Base-by-base conservation (phyloP, 2,888 invertebrate genomes). In the Noctua fimbriata region DNA sequence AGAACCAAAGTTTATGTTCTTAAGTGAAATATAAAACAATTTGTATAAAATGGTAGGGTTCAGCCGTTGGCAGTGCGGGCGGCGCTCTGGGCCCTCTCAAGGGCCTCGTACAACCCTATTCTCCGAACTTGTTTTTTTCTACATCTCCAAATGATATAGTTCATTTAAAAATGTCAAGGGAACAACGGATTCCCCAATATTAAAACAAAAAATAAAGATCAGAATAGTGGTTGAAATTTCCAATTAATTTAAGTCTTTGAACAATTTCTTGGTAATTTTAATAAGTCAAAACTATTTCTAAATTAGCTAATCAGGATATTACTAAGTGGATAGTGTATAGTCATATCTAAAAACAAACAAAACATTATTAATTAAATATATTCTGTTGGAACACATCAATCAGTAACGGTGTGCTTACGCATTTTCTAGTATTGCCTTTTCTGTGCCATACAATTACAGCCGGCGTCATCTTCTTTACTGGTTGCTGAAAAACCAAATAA, bases 21-120 rank as follows among this genome's bases (percentile, higher is more conserved):
- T 89, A 90, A 90, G 92, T 88, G 88, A 86, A 91, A 91, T 93
- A 93, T 90, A 91, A 92, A 92, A 92, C 92, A 92, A 93, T 93
- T 93, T 92, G 90, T 84, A 81, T 82, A 78, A 88, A 92, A 91
- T 85, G 84, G 85, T 81, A 83, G 81, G 83, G 83, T 82, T 78
- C 82, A 67, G 65, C 76, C 83, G 69, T 76, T 70, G 79, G 78
- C 79, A 73, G 81, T 76, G 84, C 78, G 84, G 86, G 52, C 66
- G 78, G 63, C 69, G 49, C 85, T 76, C 84, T 76, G 79, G 88
- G 84, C 79, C 75, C 85, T 87, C 93, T 90, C 93, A 70, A 69
- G 92, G 91, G 93, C 76, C 88, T 87, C 90, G 82, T 92, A 88
- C 72, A 76, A 88, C 86, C 85, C 85, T 84, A 82, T 84, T 87